Percentiles rank a stretch among this genome's conserved stretches.
These are phyloP conservation scores for Petrocephalus sullivani DNA, from an alignment of 2,797 vertebrate species.

Conservation along the genomic window DNA sequence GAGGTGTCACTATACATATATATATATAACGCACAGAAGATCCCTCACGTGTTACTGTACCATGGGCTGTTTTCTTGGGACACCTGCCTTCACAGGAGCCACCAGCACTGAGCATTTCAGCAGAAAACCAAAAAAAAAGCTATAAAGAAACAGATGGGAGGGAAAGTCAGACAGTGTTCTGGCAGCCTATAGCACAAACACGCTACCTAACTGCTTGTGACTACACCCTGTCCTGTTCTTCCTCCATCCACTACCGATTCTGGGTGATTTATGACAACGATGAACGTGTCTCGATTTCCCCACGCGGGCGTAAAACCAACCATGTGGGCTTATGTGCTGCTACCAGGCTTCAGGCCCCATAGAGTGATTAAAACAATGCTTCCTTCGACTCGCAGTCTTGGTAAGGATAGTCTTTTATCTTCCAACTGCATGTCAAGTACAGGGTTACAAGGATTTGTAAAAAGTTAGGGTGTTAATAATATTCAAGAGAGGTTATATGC, in stretches of 20 bases:
- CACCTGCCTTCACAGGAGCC: background rate
- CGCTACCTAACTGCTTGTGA: slow-evolving; percentile 11
- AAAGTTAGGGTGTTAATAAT: background rate
- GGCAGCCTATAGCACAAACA: background rate
- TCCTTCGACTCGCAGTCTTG: background rate
- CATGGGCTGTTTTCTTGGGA: background rate
- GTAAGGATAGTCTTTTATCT: background rate
- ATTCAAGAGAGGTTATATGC: background rate
- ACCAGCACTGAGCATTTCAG: background rate
- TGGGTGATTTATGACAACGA: background rate
- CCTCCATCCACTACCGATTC: background rate
- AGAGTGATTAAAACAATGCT: background rate
- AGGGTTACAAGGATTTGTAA: background rate
- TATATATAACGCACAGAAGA: background rate
- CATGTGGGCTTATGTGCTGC: background rate
- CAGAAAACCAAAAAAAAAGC: background rate
- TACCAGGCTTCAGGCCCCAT: background rate
- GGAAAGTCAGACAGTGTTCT: background rate
- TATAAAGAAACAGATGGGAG: background rate
- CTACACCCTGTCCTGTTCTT: background rate
- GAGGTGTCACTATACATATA: background rate
- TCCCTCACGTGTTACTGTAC: background rate
- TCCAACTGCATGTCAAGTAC: background rate
- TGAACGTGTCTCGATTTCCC: background rate
- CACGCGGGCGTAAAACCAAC: background rate